Conservation (phyloP, 2,113 vertebrate genomes). For the Equus przewalskii region DNA sequence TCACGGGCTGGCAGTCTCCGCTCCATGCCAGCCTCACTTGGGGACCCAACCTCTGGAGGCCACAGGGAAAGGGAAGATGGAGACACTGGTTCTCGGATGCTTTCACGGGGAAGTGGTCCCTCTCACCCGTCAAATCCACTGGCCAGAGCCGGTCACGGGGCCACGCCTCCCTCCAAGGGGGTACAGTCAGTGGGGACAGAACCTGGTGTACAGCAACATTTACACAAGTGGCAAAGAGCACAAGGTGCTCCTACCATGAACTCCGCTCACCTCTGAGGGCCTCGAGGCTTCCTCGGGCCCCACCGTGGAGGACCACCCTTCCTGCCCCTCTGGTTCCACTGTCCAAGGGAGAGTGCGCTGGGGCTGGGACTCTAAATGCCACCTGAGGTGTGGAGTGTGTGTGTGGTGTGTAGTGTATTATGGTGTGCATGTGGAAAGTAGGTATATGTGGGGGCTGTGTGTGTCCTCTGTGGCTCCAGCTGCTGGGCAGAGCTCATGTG, state of each 20-base stretch:
- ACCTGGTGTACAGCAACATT: rapidly evolving
- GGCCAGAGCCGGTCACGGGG: neutral
- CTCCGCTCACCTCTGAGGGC: neutral
- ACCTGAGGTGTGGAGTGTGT: too few relatives aligned
- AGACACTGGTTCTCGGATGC: neutral
- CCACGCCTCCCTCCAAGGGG: neutral
- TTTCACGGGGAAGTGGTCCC: rapidly evolving
- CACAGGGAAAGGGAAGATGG: neutral
- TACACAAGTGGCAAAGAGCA: neutral
- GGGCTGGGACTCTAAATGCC: neutral
- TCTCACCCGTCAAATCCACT: neutral
- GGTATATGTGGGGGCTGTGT: neutral
- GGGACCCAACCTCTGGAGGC: neutral
- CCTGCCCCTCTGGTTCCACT: neutral
- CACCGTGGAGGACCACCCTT: rapidly evolving
- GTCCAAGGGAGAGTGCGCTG: neutral
- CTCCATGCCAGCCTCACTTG: neutral
- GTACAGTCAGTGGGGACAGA: neutral
- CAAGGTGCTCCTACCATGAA: neutral
- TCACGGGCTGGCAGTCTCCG: neutral
- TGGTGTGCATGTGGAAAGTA: neutral
- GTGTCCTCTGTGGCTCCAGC: neutral
- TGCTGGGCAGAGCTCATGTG: neutral
- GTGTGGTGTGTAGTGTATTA: neutral
- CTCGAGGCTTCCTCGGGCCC: neutral